These are phyloP conservation scores for Porites divaricata DNA, from an alignment of 92 coral and sea anemone species.

Conservation along the genomic window DNA sequence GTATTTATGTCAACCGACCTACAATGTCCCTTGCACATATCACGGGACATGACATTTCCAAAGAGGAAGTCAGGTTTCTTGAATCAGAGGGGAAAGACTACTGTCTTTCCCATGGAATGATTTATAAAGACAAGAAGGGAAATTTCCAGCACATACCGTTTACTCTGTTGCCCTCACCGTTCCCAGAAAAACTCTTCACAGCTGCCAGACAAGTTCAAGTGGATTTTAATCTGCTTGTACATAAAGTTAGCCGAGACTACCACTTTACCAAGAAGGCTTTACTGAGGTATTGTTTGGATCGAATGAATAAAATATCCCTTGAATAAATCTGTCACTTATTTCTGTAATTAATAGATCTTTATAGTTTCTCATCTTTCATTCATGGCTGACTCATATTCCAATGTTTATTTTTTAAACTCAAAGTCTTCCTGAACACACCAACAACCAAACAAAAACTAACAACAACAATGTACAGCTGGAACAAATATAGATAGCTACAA, in stretches of 20 bases:
- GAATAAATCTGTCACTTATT: background rate
- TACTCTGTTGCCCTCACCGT: conserved; percentile 80
- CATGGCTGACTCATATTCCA: too few species aligned
- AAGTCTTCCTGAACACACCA: too few species aligned
- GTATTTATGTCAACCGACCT: background rate
- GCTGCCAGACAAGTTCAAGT: conserved; percentile 80
- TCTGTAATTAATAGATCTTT: background rate
- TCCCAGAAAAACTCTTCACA: conserved; percentile 75
- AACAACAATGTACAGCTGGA: too few species aligned
- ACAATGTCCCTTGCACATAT: conserved; percentile 15
- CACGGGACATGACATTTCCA: conserved; percentile 13
- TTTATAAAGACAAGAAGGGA: conserved; percentile 48
- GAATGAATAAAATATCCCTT: too few species aligned
- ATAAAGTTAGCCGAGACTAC: conserved; percentile 86
- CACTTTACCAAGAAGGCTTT: conserved; percentile 69
- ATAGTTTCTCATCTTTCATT: too few species aligned
- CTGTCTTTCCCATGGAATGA: conserved; percentile 35
- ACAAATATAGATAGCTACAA: too few species aligned
- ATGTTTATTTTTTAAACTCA: too few species aligned
- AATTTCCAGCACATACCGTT: conserved; percentile 77
- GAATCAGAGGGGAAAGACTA: conserved; percentile 31
- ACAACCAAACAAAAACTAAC: too few species aligned
- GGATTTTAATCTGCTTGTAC: conserved; percentile 85
- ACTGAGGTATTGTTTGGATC: background rate
- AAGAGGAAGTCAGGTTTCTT: conserved; percentile 18